These are phyloP conservation scores for Falcunculus frontatus DNA, from an alignment of 2,113 vertebrate species.

Conservation along the genomic window DNA sequence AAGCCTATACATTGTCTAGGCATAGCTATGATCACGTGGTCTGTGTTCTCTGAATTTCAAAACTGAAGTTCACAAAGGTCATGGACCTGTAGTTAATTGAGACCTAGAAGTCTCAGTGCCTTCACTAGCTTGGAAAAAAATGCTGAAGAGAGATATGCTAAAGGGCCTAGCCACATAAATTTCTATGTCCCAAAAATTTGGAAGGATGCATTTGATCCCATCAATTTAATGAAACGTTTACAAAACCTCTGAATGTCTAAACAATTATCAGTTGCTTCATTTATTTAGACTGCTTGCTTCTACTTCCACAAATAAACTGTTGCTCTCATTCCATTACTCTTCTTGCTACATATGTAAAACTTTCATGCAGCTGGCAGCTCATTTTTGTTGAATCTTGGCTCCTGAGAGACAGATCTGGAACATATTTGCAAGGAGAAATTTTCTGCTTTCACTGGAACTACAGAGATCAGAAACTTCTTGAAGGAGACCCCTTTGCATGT, in stretches of 20 bases:
- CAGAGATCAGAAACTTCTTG: neutral
- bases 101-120: neutral
- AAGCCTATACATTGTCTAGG: neutral
- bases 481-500: neutral
- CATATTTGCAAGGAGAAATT: neutral
- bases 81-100: neutral
- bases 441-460: neutral
- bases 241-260: slow-evolving; percentile 23
- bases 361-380: neutral
- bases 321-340: slow-evolving; percentile 9
- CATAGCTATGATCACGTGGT: neutral
- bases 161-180: neutral
- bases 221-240: slow-evolving; percentile 32
- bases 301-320: slow-evolving; percentile 46
- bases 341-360: neutral
- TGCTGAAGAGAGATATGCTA: neutral
- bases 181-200: neutral
- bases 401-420: neutral
- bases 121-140: neutral
- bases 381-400: slow-evolving; percentile 11
- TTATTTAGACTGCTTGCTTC: slow-evolving; percentile 40
- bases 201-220: neutral
- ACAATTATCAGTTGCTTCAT: slow-evolving; percentile 43
- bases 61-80: neutral
- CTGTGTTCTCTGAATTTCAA: neutral